Evolutionary conservation across 2,888 invertebrate genomes (phyloP).

Genomic region (Dolichomitus sp.): DNA sequence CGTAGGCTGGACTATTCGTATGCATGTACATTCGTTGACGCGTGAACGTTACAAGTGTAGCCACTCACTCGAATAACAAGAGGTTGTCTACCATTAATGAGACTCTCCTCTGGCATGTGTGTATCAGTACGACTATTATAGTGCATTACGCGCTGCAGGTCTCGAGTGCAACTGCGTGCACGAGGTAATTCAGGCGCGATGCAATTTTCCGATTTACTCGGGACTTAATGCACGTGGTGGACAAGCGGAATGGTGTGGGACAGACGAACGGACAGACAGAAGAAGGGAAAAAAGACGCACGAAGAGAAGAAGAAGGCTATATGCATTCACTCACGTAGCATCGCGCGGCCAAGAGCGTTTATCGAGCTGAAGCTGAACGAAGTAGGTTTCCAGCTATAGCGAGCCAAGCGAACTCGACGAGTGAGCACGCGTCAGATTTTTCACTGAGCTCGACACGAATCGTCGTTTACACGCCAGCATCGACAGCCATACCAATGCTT

Average conservation of each 20-base stretch:
- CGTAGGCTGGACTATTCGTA: not conserved
- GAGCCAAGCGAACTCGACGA: constrained; percentile 53
- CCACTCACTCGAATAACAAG: constrained; percentile 63
- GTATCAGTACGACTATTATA: constrained; percentile 4
- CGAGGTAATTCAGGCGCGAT: constrained; percentile 54
- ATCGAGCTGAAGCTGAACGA: constrained; percentile 50
- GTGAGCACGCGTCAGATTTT: constrained; percentile 73
- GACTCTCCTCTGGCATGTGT: constrained; percentile 47
- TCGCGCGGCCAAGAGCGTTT: constrained; percentile 42
- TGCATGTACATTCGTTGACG: constrained; percentile 17
- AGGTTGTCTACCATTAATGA: constrained; percentile 63
- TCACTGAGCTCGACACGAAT: constrained; percentile 77
- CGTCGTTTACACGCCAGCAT: constrained; percentile 75
- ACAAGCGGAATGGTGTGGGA: constrained; percentile 29
- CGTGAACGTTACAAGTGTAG: constrained; percentile 58
- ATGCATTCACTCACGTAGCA: constrained; percentile 49
- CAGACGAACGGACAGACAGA: constrained; percentile 5
- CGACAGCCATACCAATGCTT: constrained; percentile 62
- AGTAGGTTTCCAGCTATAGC: constrained; percentile 52
- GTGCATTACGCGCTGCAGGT: constrained; percentile 33
- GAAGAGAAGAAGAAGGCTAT: constrained; percentile 23
- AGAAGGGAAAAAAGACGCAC: constrained; percentile 5
- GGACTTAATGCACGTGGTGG: constrained; percentile 52
- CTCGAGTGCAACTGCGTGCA: constrained; percentile 33
- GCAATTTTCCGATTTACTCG: constrained; percentile 60